Evolutionary conservation across 2,113 vertebrate genomes (phyloP).

Genomic region (Aptenodytes patagonicus): DNA sequence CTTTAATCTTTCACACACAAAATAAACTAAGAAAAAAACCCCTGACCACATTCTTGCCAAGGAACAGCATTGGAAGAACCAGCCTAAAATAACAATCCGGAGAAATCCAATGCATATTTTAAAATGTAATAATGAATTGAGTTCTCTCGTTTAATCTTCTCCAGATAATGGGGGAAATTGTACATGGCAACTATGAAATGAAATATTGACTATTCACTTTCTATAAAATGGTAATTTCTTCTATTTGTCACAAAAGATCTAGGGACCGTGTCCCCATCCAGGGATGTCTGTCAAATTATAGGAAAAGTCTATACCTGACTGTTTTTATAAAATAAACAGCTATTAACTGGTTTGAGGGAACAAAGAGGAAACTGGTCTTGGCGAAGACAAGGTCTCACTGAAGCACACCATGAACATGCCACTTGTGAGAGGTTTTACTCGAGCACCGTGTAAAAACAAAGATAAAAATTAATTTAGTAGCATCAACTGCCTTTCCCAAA

Average conservation of each 20-base stretch:
- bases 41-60: not conserved
- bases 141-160: slow-evolving; percentile 31
- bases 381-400: not conserved
- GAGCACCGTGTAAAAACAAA: not conserved
- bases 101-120: not conserved
- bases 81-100: not conserved
- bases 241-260: not conserved
- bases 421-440: not conserved
- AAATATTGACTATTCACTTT: slow-evolving; percentile 45
- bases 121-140: slow-evolving; percentile 25
- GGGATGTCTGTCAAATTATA: not conserved
- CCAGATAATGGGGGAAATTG: slow-evolving; percentile 21
- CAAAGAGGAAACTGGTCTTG: not conserved
- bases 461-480: not conserved
- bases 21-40: too few species aligned
- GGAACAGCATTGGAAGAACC: not conserved
- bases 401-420: not conserved
- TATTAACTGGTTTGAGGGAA: not conserved
- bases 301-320: not conserved
- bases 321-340: not conserved
- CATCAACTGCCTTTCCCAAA: not conserved
- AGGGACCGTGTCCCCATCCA: not conserved
- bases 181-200: slow-evolving; percentile 22
- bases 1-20: not conserved
- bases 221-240: not conserved